phyloP scores from a whole-genome alignment of 2,113 vertebrate species.

The Anguilla japonica region DNA sequence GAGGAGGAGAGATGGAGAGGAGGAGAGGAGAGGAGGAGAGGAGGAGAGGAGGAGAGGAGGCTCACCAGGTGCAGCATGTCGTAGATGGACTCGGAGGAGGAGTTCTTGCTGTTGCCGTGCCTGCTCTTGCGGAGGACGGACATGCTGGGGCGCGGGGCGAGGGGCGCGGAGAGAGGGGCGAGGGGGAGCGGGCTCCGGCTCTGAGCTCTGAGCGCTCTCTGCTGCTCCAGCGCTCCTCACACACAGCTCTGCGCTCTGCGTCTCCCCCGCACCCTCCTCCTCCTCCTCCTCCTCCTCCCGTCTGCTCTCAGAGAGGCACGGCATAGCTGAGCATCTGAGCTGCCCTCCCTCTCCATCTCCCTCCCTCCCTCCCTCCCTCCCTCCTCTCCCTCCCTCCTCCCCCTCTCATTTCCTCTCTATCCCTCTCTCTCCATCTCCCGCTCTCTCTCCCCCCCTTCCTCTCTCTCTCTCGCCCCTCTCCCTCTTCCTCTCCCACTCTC shows the following conservation, averaged over 20 bases:
- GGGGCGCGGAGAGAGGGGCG: not conserved
- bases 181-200: not conserved
- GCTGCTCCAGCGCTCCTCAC: constrained; percentile 60
- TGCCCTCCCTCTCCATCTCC: not conserved
- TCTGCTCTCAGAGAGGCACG: constrained; percentile 46
- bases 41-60: constrained; percentile 24
- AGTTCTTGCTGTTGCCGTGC: constrained; percentile 65
- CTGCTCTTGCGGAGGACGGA: constrained; percentile 71
- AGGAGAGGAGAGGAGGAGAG: not conserved
- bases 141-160: constrained; percentile 45
- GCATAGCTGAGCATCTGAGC: not conserved
- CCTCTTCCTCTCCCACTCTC: not conserved
- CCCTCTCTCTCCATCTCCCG: constrained; percentile 50
- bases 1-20: not conserved
- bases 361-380: not conserved
- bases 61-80: constrained; percentile 87
- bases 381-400: constrained; percentile 33
- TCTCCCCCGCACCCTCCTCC: constrained; percentile 32
- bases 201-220: constrained; percentile 15
- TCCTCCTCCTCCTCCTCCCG: constrained; percentile 31
- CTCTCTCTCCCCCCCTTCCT: constrained; percentile 26
- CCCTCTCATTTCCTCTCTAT: constrained; percentile 10
- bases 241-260: constrained; percentile 56
- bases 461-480: constrained; percentile 16
- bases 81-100: constrained; percentile 76